Percentiles rank a stretch among this genome's conserved stretches.
Evolutionary conservation across 2,888 invertebrate species (phyloP).

Genomic region (Synanthedon andrenaeformis): DNA sequence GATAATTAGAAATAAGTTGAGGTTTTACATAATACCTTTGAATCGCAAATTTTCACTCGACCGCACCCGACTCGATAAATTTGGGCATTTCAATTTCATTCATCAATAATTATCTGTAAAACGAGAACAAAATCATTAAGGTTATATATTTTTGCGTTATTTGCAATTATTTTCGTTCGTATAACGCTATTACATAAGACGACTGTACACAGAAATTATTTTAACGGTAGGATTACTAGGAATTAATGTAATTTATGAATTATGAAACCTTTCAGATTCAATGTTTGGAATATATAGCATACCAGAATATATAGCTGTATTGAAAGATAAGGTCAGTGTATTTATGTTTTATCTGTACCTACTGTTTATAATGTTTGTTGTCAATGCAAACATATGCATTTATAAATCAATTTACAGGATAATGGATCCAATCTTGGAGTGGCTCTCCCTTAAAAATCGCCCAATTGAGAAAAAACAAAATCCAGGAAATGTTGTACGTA

Average conservation of each 20-base stretch:
- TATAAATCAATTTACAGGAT: constrained; percentile 8
- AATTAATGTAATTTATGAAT: no score
- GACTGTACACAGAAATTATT: background rate
- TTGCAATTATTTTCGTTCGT: background rate
- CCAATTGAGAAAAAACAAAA: constrained; percentile 40
- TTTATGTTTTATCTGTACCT: background rate
- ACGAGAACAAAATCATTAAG: background rate
- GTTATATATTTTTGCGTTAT: background rate
- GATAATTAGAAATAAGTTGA: background rate
- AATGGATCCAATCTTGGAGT: constrained; percentile 59
- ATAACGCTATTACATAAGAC: background rate
- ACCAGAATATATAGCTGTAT: no score
- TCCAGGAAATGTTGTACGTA: constrained; percentile 48
- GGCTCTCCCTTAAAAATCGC: constrained; percentile 53
- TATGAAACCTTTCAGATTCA: no score
- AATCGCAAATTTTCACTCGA: background rate
- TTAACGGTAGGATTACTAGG: no score
- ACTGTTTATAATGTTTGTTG: no score
- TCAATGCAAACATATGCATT: no score
- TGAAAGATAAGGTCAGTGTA: background rate
- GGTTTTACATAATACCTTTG: background rate
- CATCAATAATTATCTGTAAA: background rate
- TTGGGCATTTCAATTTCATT: constrained; percentile 16
- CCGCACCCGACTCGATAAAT: constrained; percentile 2
- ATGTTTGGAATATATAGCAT: no score